Evolutionary conservation across 2,888 invertebrate species (phyloP), one percentile per base, ranked within the genome.

Genomic region (Anthophora plumipes): DNA sequence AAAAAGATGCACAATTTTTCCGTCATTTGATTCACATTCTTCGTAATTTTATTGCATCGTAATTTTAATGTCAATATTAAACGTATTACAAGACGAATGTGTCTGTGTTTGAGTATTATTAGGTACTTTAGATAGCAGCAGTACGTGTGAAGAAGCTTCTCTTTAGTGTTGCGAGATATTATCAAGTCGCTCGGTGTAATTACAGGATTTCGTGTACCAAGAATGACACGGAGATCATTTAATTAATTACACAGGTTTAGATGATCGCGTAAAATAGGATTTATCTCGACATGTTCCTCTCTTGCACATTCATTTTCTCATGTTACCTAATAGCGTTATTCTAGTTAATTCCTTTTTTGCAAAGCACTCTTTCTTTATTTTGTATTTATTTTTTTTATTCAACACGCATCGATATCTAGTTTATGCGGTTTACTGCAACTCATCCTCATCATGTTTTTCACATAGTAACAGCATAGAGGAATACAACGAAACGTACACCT

Each of bases 201-300:
- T 48, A n/a, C 59, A 17, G 48, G 69, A 69, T 60, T 50, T 60
- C 57, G 37, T 50, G 48, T 69, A 50, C 50, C 7, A 25, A 31
- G n/a, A 61, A 39, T 41, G 48, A 61, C 41, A 39, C 61, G n/a
- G 20, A 61, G 39, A 39, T 60, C 43, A 60, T 14, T 25, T 39
- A 50, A 70, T 50, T 60, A 52, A 61, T 70, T 60, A 50, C 39
- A n/a, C 22, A n/a, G n/a, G n/a, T 52, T 52, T 31, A 52, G 9
- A 22, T 25, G 60, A 60, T 60, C 67, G 17, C 17, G 39, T 39
- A 17, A 66, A 50, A 50, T 14, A 31, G 20, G 37, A 37, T 1
- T 39, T 25, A 12, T 39, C 20, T 25, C 25, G 0, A 11, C 25
- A 7, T 11, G 39, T 41, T 39, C n/a, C 41, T 8, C 17, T 41